Evolutionary conservation across 2,797 vertebrate species (phyloP).

Genomic region (Antennarius maculatus): DNA sequence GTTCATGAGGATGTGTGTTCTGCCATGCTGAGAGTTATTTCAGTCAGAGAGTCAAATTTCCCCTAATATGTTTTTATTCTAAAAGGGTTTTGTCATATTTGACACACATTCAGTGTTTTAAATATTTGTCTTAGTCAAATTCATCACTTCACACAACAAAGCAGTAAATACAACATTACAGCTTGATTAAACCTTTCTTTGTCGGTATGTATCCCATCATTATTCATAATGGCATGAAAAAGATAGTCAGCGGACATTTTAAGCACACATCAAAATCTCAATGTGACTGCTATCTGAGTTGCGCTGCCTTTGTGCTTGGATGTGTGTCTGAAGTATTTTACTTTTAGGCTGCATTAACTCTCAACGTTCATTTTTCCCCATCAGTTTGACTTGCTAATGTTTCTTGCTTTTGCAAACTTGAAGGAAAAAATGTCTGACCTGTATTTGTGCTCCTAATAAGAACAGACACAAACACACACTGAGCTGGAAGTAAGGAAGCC

Average conservation of each 20-base stretch:
- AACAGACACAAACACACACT: slow-evolving; percentile 43
- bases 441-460: slow-evolving; percentile 44
- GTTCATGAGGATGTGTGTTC: slow-evolving; percentile 71
- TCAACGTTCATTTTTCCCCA: slow-evolving; percentile 41
- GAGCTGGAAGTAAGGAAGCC: slow-evolving; percentile 61
- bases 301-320: slow-evolving; percentile 40
- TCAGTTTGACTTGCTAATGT: slow-evolving; percentile 60
- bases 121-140: slow-evolving; percentile 40
- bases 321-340: slow-evolving; percentile 64
- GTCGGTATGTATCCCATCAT: slow-evolving; percentile 12
- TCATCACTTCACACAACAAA: slow-evolving; percentile 31
- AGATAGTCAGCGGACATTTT: slow-evolving; percentile 20
- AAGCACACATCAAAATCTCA: slow-evolving; percentile 32
- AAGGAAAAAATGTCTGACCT: slow-evolving; percentile 51
- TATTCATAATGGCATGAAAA: slow-evolving; percentile 13
- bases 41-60: slow-evolving; percentile 69
- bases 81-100: slow-evolving; percentile 69
- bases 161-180: slow-evolving; percentile 18
- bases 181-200: slow-evolving; percentile 21
- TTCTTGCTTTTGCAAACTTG: slow-evolving; percentile 34
- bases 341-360: slow-evolving; percentile 63
- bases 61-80: slow-evolving; percentile 53
- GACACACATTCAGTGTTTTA: slow-evolving; percentile 46
- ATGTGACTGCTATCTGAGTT: slow-evolving; percentile 34
- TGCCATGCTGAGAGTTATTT: slow-evolving; percentile 71